Conservation (phyloP, 2,113 vertebrate genomes). For the Oryzias melastigma region DNA sequence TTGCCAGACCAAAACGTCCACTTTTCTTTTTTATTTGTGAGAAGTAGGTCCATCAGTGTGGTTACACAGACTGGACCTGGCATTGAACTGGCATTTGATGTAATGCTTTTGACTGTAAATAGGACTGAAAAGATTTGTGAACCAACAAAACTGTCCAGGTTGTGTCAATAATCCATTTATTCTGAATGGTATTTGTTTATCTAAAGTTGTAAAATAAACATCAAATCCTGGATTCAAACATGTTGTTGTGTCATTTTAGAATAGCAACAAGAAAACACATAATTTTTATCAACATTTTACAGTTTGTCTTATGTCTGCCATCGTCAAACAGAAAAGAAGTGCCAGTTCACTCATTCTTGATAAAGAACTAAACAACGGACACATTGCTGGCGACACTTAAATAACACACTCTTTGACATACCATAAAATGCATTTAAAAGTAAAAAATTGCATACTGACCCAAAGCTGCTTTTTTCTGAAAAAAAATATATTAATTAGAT, state of each 20-base stretch:
- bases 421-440: no score
- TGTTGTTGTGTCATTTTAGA: conserved; percentile 26
- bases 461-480: no score
- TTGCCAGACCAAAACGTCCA: conserved; percentile 86
- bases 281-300: no score
- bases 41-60: conserved; percentile 92
- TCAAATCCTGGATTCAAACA: conserved; percentile 63
- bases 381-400: no score
- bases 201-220: conserved; percentile 82
- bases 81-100: conserved; percentile 81
- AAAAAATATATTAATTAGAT: no score
- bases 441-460: no score
- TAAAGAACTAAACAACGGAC: no score
- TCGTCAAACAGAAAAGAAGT: no score
- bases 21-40: conserved; percentile 77
- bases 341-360: no score
- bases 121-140: conserved; percentile 54
- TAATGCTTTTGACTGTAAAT: conserved; percentile 87
- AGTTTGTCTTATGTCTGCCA: no score
- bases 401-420: no score
- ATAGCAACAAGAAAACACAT: no score
- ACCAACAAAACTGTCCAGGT: conserved; percentile 76
- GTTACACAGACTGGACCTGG: conserved; percentile 87
- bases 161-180: conserved; percentile 87
- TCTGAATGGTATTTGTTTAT: conserved; percentile 83